Base-by-base conservation (phyloP, 1,140 invertebrate genomes). In the Ridgeia piscesae region DNA sequence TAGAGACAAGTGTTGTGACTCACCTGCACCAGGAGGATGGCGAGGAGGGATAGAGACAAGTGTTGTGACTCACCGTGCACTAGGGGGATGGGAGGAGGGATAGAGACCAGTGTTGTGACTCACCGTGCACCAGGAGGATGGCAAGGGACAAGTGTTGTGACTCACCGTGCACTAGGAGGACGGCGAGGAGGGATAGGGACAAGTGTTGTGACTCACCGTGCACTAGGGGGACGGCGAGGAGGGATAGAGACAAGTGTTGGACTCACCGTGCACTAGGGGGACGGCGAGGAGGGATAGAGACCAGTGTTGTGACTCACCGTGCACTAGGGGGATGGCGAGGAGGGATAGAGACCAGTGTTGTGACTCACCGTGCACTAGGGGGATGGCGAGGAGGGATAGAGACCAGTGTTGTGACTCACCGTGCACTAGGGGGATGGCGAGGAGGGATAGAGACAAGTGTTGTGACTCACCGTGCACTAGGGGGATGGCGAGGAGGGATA, bases 241-340 rank as follows among this genome's bases (percentile, higher is more conserved):
- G 27, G 17, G 27, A 31, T n/a, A n/a, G n/a, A 21, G 58, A 77
- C 2, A 9, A 1, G 0, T 77, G 58, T 77, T 17, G 2, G 21
- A 90, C 91, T 92, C 31, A 92, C 92, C 88, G 35, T 92, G 88
- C n/a, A 89, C 34, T 17, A 92, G 35, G 35, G 90, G 42, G 89
- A 89, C 33, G 31, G 89, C 35, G n/a, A 33, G 34, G n/a, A 91
- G 33, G 33, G 94, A n/a, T n/a, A n/a, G n/a, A 42, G 88, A 90
- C 9, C 93, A 96, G 94, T 92, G 92, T 14, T 89, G 58, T 0
- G 93, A 91, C 90, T 94, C 94, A 89, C 95, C 94, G 21, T 95
- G 92, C 11, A 96, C 92, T 89, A 94, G 96, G 34, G 95, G 94
- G 21, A 95, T 94, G 92, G 96, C 95, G 50, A 96, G 93, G 58